These are phyloP conservation scores for Saiga tatarica DNA, from an alignment of 2,113 vertebrate species.

Conservation along the genomic window DNA sequence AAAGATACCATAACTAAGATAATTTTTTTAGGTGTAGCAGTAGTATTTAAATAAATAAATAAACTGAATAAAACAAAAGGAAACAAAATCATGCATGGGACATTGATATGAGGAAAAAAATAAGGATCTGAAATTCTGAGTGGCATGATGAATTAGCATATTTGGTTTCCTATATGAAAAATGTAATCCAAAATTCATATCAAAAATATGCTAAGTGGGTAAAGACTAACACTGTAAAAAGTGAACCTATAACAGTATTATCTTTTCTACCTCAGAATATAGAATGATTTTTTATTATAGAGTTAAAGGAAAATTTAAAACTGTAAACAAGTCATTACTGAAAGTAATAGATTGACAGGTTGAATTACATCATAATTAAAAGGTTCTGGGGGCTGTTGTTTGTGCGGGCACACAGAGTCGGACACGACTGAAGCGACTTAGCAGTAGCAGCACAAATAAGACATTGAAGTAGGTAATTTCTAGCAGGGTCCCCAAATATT, in stretches of 20 bases:
- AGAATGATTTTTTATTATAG: background rate
- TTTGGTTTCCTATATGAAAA: background rate
- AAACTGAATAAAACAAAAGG: background rate
- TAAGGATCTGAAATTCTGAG: background rate
- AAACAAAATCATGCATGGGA: background rate
- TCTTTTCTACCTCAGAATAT: background rate
- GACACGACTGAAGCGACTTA: too few relatives aligned
- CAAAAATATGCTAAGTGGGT: background rate
- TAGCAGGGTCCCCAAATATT: background rate
- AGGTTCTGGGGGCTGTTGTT: background rate
- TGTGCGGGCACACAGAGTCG: too few relatives aligned
- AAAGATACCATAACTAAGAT: background rate
- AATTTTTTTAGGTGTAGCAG: background rate
- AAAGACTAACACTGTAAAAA: background rate
- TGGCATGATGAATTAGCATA: background rate
- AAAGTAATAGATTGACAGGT: background rate
- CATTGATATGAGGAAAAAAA: background rate
- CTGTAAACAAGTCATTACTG: background rate
- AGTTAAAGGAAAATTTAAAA: background rate
- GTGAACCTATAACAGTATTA: background rate
- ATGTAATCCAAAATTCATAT: background rate
- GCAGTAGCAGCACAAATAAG: background rate
- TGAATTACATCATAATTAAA: background rate
- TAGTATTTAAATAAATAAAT: background rate
- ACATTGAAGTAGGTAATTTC: background rate